These are phyloP conservation scores for Ochlodes sylvanus DNA, from an alignment of 2,888 invertebrate genomes.

Conservation along the genomic window DNA sequence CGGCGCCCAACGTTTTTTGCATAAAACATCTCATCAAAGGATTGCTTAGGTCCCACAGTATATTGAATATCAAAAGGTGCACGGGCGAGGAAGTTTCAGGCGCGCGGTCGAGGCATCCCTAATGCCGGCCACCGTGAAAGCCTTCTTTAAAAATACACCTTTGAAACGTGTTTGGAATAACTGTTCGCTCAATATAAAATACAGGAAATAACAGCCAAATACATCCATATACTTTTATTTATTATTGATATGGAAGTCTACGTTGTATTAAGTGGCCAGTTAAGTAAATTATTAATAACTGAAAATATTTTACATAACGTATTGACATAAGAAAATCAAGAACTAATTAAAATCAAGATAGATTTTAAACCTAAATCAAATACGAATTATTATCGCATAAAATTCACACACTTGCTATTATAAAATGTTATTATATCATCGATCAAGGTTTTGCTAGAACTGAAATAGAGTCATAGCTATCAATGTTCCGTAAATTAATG, in stretches of 20 bases:
- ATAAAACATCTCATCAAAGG: slow-evolving; percentile 86
- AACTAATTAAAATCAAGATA: no score
- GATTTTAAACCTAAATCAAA: no score
- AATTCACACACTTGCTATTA: no score
- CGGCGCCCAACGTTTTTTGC: slow-evolving; percentile 83
- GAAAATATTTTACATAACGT: no score
- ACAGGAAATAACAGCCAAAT: slow-evolving; percentile 43
- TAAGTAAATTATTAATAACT: no score
- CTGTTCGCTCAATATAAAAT: slow-evolving; percentile 54
- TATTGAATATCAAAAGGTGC: slow-evolving; percentile 85
- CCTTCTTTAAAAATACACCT: slow-evolving; percentile 83
- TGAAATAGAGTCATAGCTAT: no score
- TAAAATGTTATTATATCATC: no score
- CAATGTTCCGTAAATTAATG: no score
- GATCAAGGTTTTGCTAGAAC: no score
- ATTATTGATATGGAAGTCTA: slow-evolving; percentile 1
- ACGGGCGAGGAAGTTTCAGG: slow-evolving; percentile 75
- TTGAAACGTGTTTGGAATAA: slow-evolving; percentile 80
- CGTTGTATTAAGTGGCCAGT: no score
- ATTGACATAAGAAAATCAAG: no score
- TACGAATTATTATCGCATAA: no score
- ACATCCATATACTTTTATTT: slow-evolving; percentile 33
- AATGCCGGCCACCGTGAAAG: slow-evolving; percentile 77
- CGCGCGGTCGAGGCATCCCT: slow-evolving; percentile 70
- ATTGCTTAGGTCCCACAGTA: slow-evolving; percentile 81